Percentiles rank a stretch among this genome's conserved stretches.
These are phyloP conservation scores for Danaus plexippus DNA, from an alignment of 1,140 invertebrate genomes.

Conservation along the genomic window DNA sequence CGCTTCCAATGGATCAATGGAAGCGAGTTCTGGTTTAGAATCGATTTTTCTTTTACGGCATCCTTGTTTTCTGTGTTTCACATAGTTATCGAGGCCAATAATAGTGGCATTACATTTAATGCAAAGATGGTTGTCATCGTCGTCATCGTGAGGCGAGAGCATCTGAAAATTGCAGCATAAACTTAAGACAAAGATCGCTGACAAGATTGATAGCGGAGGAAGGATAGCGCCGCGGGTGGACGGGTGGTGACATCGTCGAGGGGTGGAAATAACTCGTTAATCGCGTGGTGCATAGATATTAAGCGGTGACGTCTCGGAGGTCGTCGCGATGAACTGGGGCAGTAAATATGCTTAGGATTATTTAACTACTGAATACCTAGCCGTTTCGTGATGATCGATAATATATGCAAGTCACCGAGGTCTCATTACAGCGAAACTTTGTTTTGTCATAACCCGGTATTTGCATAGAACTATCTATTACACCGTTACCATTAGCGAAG, in stretches of 20 bases:
- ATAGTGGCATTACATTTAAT: constrained; percentile 88
- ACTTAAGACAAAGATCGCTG: constrained; percentile 17
- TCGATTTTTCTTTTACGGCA: constrained; percentile 67
- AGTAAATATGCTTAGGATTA: constrained; percentile 48
- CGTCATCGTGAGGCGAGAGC: constrained; percentile 72
- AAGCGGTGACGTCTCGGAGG: constrained; percentile 39
- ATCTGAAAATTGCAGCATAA: constrained; percentile 38
- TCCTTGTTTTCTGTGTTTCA: constrained; percentile 82
- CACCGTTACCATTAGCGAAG: constrained; percentile 31
- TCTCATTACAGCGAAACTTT: constrained; percentile 46
- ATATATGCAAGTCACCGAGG: constrained; percentile 35
- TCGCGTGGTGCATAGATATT: constrained; percentile 49
- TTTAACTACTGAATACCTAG: constrained; percentile 32
- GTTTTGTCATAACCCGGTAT: constrained; percentile 32
- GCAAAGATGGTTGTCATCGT: constrained; percentile 88
- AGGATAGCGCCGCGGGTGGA: constrained; percentile 18
- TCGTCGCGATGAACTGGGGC: constrained; percentile 36
- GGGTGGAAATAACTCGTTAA: constrained; percentile 36
- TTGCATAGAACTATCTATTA: constrained; percentile 53
- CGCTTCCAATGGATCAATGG: constrained; percentile 52
- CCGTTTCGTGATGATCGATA: constrained; percentile 50
- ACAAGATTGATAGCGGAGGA: constrained; percentile 29
- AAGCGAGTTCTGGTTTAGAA: constrained; percentile 41
- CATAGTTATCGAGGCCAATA: constrained; percentile 84
- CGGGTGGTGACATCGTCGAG: constrained; percentile 31